Conservation (phyloP, 2,797 vertebrate species). For the Hydrophis major region DNA sequence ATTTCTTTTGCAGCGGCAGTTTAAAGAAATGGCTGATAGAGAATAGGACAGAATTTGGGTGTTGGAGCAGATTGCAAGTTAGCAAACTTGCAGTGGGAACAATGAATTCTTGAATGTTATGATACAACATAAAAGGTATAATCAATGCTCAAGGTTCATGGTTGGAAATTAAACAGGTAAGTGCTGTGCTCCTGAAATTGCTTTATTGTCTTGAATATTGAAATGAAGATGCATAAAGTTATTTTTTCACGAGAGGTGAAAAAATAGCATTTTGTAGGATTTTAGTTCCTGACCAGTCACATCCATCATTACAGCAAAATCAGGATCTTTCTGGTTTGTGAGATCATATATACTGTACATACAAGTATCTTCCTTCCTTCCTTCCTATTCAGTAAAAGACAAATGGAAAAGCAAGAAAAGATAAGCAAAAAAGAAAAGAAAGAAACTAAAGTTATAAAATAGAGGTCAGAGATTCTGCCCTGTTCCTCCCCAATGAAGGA, state of each 20-base stretch:
- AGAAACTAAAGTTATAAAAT: neutral
- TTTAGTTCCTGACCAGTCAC: neutral
- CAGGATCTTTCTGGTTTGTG: neutral
- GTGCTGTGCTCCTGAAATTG: neutral
- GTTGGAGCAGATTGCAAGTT: neutral
- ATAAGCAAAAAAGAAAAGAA: neutral
- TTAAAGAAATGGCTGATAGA: neutral
- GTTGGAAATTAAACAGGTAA: neutral
- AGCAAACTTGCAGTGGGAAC: neutral
- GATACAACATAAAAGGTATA: neutral
- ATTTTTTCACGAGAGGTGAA: neutral
- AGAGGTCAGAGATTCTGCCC: neutral
- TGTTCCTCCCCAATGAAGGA: neutral
- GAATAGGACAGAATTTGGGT: neutral
- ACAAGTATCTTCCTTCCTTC: neutral
- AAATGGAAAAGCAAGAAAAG: neutral
- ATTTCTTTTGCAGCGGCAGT: neutral
- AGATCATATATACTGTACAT: neutral
- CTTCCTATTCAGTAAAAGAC: neutral
- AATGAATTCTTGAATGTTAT: neutral
- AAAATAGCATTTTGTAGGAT: neutral
- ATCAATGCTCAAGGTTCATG: neutral
- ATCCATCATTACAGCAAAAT: neutral
- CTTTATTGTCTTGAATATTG: neutral
- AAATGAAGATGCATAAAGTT: neutral